phyloP scores from a whole-genome alignment of 2,797 vertebrate species.

The Dicrostonyx torquatus region DNA sequence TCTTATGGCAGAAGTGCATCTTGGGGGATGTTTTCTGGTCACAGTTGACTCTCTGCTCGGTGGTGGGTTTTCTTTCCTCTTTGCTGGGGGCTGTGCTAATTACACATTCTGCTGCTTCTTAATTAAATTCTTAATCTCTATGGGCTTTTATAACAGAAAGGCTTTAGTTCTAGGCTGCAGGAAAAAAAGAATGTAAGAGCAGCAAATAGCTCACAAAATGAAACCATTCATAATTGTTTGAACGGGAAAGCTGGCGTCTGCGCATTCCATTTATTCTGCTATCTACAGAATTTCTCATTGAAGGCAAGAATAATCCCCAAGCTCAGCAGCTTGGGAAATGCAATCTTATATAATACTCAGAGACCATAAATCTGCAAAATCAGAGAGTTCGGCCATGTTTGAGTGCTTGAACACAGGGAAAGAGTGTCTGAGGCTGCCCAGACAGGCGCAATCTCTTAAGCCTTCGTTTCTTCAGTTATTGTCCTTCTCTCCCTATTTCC shows the following conservation, averaged over 20 bases:
- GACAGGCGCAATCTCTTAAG: not conserved
- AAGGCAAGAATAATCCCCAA: constrained; percentile 68
- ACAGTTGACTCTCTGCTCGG: not conserved
- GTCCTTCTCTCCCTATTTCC: not conserved
- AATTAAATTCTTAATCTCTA: constrained; percentile 69
- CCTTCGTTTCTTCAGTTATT: not conserved
- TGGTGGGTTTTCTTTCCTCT: constrained; percentile 17
- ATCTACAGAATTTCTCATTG: constrained; percentile 78
- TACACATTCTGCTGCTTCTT: constrained; percentile 62
- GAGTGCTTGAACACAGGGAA: not conserved
- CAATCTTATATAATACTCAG: constrained; percentile 54
- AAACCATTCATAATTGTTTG: constrained; percentile 82
- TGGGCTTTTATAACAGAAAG: constrained; percentile 69
- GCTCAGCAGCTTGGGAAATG: constrained; percentile 70
- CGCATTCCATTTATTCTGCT: constrained; percentile 77
- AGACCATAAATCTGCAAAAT: constrained; percentile 28
- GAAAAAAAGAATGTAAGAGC: constrained; percentile 73
- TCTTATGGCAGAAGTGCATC: not conserved
- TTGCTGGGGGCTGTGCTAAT: constrained; percentile 36
- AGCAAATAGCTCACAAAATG: constrained; percentile 78
- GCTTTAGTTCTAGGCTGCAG: constrained; percentile 70
- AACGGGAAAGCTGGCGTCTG: constrained; percentile 71
- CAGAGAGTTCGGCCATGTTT: constrained; percentile 31
- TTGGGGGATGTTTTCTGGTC: not conserved
- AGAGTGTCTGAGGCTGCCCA: not conserved